A percentile compares a stretch with the other conserved stretches of the same genome.
phyloP scores from a whole-genome alignment of 2,797 vertebrate species.

The Rhynchonycteris naso region DNA sequence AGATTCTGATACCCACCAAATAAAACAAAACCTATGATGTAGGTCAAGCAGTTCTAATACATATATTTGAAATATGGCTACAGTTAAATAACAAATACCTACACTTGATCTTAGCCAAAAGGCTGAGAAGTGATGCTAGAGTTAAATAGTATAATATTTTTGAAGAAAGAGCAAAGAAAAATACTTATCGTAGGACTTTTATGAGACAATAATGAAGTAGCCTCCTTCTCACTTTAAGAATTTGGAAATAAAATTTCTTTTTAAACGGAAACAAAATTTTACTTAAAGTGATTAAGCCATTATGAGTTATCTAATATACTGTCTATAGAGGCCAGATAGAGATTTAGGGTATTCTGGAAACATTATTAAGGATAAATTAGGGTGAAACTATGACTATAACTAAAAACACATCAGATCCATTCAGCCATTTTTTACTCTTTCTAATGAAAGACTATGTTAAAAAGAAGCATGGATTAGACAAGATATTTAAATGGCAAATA shows the following conservation, averaged over 20 bases:
- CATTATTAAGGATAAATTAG: slow-evolving; percentile 21
- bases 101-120: too few species aligned
- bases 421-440: not conserved
- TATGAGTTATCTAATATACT: slow-evolving; percentile 24
- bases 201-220: slow-evolving; percentile 15
- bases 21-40: slow-evolving; percentile 19
- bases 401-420: not conserved
- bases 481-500: not conserved
- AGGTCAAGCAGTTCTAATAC: slow-evolving; percentile 50
- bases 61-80: slow-evolving; percentile 54
- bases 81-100: not conserved
- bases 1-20: slow-evolving; percentile 32
- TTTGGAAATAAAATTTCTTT: slow-evolving; percentile 19
- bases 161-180: slow-evolving; percentile 25
- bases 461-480: not conserved
- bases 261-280: slow-evolving; percentile 52
- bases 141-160: slow-evolving; percentile 46
- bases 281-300: not conserved
- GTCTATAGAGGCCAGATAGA: not conserved
- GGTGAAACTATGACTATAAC: not conserved
- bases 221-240: slow-evolving; percentile 16
- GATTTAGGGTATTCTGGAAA: slow-evolving; percentile 33
- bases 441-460: slow-evolving; percentile 28
- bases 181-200: not conserved
- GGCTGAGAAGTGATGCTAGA: not conserved